Evolutionary conservation across 1,140 invertebrate species (phyloP).

Genomic region (Lucilia sericata): DNA sequence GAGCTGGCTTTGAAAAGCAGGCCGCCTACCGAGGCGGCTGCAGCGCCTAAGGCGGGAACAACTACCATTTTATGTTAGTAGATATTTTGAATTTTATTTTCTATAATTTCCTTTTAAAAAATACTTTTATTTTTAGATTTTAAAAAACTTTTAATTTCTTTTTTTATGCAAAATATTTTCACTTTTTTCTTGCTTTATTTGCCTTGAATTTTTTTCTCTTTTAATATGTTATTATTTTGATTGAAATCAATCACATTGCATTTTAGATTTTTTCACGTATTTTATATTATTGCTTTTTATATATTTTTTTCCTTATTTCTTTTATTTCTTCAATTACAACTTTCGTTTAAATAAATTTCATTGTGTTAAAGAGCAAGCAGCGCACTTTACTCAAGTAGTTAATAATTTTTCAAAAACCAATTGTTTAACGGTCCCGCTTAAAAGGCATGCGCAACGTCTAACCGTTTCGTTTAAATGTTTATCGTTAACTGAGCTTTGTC

Average conservation of each 20-base stretch:
- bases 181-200: neutral
- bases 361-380: neutral
- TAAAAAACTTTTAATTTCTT: constrained; percentile 20
- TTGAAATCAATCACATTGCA: neutral
- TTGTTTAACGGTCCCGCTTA: too few species aligned
- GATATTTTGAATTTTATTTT: neutral
- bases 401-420: too few species aligned
- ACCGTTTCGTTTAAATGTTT: constrained; percentile 33
- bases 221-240: neutral
- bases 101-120: constrained; percentile 11
- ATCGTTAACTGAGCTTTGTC: constrained; percentile 30
- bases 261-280: constrained; percentile 26
- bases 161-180: neutral
- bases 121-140: constrained; percentile 4
- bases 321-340: neutral
- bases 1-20: constrained; percentile 63
- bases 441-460: constrained; percentile 8
- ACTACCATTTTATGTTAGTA: constrained; percentile 55
- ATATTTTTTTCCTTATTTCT: constrained; percentile 13
- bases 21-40: constrained; percentile 62
- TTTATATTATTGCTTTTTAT: constrained; percentile 23
- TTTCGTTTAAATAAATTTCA: constrained; percentile 15
- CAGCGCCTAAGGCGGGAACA: constrained; percentile 59
- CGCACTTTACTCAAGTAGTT: too few species aligned
- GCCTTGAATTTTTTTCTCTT: constrained; percentile 6